Evolutionary conservation across 2,888 invertebrate species (phyloP), one percentile per base, ranked within the genome.

Genomic region (Lepidocyrtoides sp.): DNA sequence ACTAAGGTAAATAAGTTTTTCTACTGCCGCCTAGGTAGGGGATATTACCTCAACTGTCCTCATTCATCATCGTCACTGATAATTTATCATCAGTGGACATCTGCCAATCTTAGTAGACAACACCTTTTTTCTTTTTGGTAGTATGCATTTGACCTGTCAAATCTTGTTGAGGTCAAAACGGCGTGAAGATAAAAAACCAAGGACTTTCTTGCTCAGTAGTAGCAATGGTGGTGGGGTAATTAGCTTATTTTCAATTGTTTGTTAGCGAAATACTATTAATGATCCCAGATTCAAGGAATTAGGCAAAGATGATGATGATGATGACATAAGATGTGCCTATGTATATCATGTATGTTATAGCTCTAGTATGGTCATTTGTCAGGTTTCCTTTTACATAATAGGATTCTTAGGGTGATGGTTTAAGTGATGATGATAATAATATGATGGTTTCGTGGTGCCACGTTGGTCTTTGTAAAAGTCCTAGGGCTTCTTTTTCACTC

Each of bases 21-120:
- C n/a, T n/a, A n/a, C n/a, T n/a, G n/a, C n/a, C n/a, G n/a, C n/a
- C n/a, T n/a, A n/a, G n/a, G n/a, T n/a, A n/a, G n/a, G n/a, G n/a
- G n/a, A n/a, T n/a, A n/a, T n/a, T n/a, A n/a, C n/a, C n/a, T n/a
- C 48, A 41, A 4, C 20, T 75, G 32, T 54, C 23, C 81, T 88
- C 81, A 41, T 88, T 88, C 51, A 87, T 60, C 87, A 72, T 89
- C 82, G 69, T 89, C 82, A 81, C n/a, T n/a, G n/a, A n/a, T n/a
- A n/a, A n/a, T n/a, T n/a, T n/a, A n/a, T n/a, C n/a, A 82, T 81
- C 89, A 81, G 26, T 89, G 57, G 57, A 69, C n/a, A n/a, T n/a
- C n/a, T 89, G 82, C 82, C 89, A 82, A 82, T 32, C 66, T 51
- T 14, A 72, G 23, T 7, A 60, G 82, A 82, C 48, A 54, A 12